Conservation (phyloP, 2,113 vertebrate genomes). For the Salvelinus fontinalis region DNA sequence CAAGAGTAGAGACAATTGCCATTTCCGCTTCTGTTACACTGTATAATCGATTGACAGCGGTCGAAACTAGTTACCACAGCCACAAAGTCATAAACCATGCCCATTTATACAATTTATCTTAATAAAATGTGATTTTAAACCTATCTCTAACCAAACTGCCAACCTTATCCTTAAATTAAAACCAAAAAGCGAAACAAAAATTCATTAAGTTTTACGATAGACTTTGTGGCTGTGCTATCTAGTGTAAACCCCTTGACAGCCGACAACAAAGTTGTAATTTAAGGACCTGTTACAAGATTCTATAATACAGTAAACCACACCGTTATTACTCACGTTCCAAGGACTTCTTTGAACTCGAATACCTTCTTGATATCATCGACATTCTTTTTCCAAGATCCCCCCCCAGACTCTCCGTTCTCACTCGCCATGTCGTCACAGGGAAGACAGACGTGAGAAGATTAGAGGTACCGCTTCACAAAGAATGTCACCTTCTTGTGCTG, state of each 20-base stretch:
- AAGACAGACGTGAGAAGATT: constrained; percentile 4
- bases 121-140: no score
- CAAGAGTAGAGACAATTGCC: background rate
- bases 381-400: constrained; percentile 91
- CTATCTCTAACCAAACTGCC: no score
- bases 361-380: constrained; percentile 94
- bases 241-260: background rate
- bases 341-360: constrained; percentile 96
- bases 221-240: no score
- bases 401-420: constrained; percentile 86
- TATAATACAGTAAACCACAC: background rate
- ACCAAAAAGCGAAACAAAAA: no score
- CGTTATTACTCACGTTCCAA: constrained; percentile 90
- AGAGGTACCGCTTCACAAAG: background rate
- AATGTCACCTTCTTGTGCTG: background rate
- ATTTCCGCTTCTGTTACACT: background rate
- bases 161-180: no score
- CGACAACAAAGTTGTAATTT: constrained; percentile 49
- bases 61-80: no score
- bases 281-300: background rate
- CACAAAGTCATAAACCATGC: no score
- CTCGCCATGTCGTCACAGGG: constrained; percentile 83
- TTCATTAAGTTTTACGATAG: no score
- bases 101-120: no score
- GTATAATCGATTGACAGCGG: background rate